Evolutionary conservation across 2,888 invertebrate species (phyloP).

Genomic region (Apamea sordens): DNA sequence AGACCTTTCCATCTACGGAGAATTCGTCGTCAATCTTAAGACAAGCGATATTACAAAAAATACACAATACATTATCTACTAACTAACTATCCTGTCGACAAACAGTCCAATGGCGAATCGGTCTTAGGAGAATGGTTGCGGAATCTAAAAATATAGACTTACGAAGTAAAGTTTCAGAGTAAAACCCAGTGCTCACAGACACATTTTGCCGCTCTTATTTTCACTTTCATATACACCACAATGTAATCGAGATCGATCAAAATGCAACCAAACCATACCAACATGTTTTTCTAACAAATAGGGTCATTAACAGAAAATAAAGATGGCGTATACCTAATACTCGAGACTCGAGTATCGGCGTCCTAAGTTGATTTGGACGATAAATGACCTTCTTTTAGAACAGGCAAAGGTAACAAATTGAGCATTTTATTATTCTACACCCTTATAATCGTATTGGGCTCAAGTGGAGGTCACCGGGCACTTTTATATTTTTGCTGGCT

Average conservation of each 20-base stretch:
- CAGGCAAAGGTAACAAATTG: constrained; percentile 84
- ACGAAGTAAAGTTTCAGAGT: too few species aligned
- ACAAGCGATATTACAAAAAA: too few species aligned
- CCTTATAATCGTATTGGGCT: constrained; percentile 82
- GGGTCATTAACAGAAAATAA: constrained; percentile 49
- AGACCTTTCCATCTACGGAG: too few species aligned
- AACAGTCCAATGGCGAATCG: too few species aligned
- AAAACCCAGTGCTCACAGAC: too few species aligned
- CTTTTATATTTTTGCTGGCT: constrained; percentile 65
- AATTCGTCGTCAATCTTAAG: too few species aligned
- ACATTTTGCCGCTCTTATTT: not conserved
- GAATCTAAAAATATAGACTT: too few species aligned
- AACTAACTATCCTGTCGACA: too few species aligned
- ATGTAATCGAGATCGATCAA: not conserved
- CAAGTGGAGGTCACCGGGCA: constrained; percentile 70
- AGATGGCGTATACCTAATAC: constrained; percentile 57
- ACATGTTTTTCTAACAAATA: constrained; percentile 23
- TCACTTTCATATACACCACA: not conserved
- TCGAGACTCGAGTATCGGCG: constrained; percentile 61
- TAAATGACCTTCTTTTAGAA: constrained; percentile 77
- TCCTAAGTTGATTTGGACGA: constrained; percentile 75
- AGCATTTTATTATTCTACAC: constrained; percentile 84
- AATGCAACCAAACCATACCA: not conserved
- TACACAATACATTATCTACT: too few species aligned
- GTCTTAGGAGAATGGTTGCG: too few species aligned